Percentiles rank a stretch among this genome's conserved stretches.
Evolutionary conservation across 2,797 vertebrate species (phyloP).

Genomic region (Siniperca obscura): DNA sequence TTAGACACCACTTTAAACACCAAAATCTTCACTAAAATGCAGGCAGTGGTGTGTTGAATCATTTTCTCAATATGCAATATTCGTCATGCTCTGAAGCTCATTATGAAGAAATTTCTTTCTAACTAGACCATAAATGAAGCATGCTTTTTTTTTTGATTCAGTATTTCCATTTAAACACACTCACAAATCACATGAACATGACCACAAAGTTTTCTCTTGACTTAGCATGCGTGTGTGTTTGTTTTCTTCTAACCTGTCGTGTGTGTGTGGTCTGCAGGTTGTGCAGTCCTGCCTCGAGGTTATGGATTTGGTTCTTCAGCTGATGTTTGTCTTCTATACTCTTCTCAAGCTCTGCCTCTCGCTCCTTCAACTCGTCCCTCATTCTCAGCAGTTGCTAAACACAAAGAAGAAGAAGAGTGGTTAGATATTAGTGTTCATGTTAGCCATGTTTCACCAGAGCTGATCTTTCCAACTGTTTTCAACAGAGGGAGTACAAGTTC

Average conservation of each 20-base stretch:
- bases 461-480: neutral
- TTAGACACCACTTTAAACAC: slow-evolving; percentile 42
- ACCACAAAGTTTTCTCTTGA: neutral
- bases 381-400: slow-evolving; percentile 88
- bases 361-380: slow-evolving; percentile 87
- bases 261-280: slow-evolving; percentile 58
- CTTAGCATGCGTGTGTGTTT: neutral
- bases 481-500: slow-evolving; percentile 8
- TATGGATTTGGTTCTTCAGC: slow-evolving; percentile 85
- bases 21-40: slow-evolving; percentile 25
- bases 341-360: slow-evolving; percentile 87
- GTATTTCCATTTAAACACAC: slow-evolving; percentile 15
- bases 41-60: slow-evolving; percentile 24
- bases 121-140: slow-evolving; percentile 44
- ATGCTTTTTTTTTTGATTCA: neutral
- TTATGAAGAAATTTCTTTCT: slow-evolving; percentile 51
- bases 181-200: neutral
- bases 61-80: slow-evolving; percentile 48
- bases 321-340: slow-evolving; percentile 86
- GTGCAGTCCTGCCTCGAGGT: slow-evolving; percentile 84
- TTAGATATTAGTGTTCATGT: neutral
- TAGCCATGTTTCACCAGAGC: neutral
- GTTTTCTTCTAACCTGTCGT: slow-evolving; percentile 25
- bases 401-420: slow-evolving; percentile 28
- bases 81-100: slow-evolving; percentile 45